phyloP scores from a whole-genome alignment of 1,140 invertebrate genomes.

The Zophobas morio region DNA sequence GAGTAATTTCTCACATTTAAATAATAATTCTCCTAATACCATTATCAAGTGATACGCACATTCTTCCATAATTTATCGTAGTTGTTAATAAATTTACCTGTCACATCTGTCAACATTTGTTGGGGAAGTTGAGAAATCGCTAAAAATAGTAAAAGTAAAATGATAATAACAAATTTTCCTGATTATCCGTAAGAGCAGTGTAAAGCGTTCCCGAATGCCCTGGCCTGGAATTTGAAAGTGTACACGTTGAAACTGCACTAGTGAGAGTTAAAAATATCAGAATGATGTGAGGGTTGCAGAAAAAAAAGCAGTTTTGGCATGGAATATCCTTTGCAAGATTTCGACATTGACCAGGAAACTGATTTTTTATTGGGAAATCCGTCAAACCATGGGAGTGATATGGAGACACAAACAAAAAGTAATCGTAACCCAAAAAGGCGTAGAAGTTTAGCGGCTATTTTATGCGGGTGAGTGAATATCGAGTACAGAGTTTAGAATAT shows the following conservation, averaged over 20 bases:
- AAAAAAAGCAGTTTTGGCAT: slow-evolving; percentile 52
- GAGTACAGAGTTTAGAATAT: no score
- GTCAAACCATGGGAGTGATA: slow-evolving; percentile 65
- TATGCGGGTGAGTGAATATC: slow-evolving; percentile 68
- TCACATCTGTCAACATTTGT: slow-evolving; percentile 12
- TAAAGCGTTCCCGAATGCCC: not conserved
- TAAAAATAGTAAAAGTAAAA: slow-evolving; percentile 31
- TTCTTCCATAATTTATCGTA: no score
- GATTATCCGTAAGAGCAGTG: not conserved
- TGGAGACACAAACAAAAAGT: slow-evolving; percentile 65
- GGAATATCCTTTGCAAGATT: slow-evolving; percentile 71
- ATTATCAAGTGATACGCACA: no score
- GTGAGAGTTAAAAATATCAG: not conserved
- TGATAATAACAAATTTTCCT: slow-evolving; percentile 1
- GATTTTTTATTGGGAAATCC: slow-evolving; percentile 75
- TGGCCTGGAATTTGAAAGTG: not conserved
- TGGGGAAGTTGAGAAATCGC: slow-evolving; percentile 9
- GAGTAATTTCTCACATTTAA: no score
- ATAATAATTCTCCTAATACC: no score
- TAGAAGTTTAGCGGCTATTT: slow-evolving; percentile 60
- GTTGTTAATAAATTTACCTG: slow-evolving; percentile 9
- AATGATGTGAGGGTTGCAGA: slow-evolving; percentile 8
- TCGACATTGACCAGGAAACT: slow-evolving; percentile 78
- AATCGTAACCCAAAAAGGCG: slow-evolving; percentile 62
- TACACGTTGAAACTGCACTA: not conserved